Evolutionary conservation across 2,113 vertebrate species (phyloP).

Genomic region (Turnix velox): DNA sequence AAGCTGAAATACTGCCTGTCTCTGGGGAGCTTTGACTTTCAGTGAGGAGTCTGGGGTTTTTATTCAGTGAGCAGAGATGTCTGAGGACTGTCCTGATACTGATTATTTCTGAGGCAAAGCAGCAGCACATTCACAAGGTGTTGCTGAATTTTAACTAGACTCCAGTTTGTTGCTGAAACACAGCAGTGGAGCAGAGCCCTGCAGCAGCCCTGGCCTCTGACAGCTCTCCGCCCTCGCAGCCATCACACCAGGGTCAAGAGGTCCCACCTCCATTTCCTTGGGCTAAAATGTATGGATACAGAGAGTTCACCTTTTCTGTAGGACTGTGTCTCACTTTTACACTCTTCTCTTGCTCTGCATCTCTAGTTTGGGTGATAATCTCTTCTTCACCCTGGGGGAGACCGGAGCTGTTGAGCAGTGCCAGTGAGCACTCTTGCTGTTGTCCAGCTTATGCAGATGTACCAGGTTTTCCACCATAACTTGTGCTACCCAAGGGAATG

Average conservation of each 20-base stretch:
- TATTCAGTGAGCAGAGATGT: background rate
- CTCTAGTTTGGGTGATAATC: rapidly evolving
- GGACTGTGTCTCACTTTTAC: background rate
- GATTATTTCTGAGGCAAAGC: background rate
- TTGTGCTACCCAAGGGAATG: background rate
- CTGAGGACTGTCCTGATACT: background rate
- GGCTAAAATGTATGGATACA: background rate
- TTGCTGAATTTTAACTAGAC: background rate
- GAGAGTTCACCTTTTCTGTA: background rate
- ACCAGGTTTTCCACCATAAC: background rate
- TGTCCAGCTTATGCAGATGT: background rate
- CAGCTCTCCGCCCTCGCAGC: too few relatives aligned
- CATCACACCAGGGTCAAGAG: background rate
- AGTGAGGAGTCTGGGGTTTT: background rate
- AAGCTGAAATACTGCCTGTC: background rate
- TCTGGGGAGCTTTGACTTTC: background rate
- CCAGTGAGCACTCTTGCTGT: background rate
- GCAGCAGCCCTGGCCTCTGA: background rate
- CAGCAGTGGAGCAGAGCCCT: background rate
- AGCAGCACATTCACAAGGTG: background rate
- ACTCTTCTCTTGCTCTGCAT: background rate
- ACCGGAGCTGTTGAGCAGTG: background rate
- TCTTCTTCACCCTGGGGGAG: rapidly evolving
- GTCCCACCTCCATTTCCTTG: background rate
- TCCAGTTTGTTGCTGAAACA: background rate